Percentiles rank a stretch among this genome's conserved stretches.
These are phyloP conservation scores for Naja naja DNA, from an alignment of 2,113 vertebrate genomes.

Conservation along the genomic window DNA sequence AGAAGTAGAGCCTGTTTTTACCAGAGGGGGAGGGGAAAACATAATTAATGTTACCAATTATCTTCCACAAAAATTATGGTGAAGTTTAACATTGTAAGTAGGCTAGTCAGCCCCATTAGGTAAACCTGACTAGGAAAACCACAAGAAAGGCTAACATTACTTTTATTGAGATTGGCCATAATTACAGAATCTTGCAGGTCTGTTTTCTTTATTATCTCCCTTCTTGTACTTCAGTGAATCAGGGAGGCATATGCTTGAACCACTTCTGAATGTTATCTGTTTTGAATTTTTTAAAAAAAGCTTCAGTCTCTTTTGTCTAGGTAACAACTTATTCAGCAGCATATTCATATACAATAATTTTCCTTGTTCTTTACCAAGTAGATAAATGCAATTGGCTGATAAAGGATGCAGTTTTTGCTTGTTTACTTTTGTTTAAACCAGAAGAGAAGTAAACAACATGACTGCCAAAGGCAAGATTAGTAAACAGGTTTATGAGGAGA, in stretches of 20 bases:
- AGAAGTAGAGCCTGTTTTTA: not conserved
- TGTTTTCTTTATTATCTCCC: not conserved
- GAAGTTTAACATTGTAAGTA: conserved; percentile 8
- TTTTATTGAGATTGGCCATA: not conserved
- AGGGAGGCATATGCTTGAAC: not conserved
- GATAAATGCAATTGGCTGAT: not conserved
- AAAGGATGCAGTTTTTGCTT: not conserved
- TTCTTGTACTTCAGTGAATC: not conserved
- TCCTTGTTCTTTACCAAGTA: not conserved
- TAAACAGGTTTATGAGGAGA: not conserved
- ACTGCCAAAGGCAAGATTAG: not conserved
- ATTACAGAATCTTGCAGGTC: not conserved
- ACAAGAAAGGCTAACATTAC: not conserved
- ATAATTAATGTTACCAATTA: not conserved
- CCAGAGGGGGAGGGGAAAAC: not conserved
- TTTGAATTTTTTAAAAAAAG: not conserved
- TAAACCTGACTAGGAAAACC: not conserved
- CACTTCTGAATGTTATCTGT: not conserved
- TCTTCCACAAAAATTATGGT: not conserved
- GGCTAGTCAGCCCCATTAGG: not conserved
- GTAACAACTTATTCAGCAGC: not conserved
- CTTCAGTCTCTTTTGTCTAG: not conserved
- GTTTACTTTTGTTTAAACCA: not conserved
- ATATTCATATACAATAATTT: not conserved
- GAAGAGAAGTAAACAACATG: not conserved